Evolutionary conservation across 2,113 vertebrate genomes (phyloP).

Genomic region (Podarcis raffonei): DNA sequence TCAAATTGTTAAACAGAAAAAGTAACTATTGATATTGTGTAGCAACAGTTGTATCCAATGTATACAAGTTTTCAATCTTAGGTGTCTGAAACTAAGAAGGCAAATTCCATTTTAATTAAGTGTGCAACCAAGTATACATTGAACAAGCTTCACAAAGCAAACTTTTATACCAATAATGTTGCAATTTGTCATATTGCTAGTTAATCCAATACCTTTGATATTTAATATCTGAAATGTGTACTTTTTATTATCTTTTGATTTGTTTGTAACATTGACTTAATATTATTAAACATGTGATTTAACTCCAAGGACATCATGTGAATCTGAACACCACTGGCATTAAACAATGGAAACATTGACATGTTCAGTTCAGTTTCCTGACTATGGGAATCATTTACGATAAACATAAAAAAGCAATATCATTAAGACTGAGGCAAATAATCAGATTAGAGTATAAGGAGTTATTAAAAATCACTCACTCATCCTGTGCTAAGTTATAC

Average conservation of each 20-base stretch:
- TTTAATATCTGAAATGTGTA: constrained; percentile 9
- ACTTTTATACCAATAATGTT: background rate
- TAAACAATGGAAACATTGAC: constrained; percentile 42
- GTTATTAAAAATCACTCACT: background rate
- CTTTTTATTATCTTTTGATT: constrained; percentile 30
- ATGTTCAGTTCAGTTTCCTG: constrained; percentile 22
- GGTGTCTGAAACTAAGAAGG: constrained; percentile 8
- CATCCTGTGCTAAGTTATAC: accelerated
- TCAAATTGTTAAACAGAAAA: too few relatives aligned
- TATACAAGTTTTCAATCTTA: constrained; percentile 31
- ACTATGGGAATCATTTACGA: accelerated
- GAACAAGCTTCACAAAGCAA: constrained; percentile 21
- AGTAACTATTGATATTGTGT: too few relatives aligned
- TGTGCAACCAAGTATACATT: background rate
- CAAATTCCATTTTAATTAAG: constrained; percentile 51
- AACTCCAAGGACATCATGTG: constrained; percentile 36
- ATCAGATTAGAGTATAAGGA: constrained; percentile 1
- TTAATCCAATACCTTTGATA: constrained; percentile 28
- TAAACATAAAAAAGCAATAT: background rate
- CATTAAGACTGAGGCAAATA: background rate
- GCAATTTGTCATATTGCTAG: constrained; percentile 13
- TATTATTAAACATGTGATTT: constrained; percentile 41
- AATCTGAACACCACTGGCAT: background rate
- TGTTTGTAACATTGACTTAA: constrained; percentile 17
- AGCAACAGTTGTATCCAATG: background rate